Evolutionary conservation across 2,797 vertebrate genomes (phyloP), one percentile per base, ranked within the genome.

Genomic region (Botia almorhae): DNA sequence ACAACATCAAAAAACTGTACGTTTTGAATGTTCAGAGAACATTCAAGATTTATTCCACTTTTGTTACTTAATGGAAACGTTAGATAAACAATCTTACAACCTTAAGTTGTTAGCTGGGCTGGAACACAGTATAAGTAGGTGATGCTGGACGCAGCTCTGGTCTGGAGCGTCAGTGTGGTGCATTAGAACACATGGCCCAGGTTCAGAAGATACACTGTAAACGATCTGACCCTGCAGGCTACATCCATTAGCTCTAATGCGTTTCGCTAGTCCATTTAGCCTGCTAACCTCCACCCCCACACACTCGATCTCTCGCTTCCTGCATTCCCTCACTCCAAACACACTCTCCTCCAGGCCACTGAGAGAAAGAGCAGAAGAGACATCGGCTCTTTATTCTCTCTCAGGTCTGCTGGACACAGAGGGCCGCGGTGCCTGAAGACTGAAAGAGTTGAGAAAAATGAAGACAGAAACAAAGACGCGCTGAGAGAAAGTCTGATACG

Each of bases 161-260:
- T 80, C 48, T 67, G 43, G 78, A 43, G 39, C 39, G 8, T 43
- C 33, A 48, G 46, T 67, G 78, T 46, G 36, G 61, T 74, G 70
- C 78, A 80, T 74, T 74, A 80, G 70, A 8, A 53, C 36, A 58
- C 12, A 48, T 73, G 70, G 3, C 51, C 14, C 55, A 17, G 60
- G 19, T 23, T 50, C 50, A 21, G 50, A 19, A 84, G 68, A 70
- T 74, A 61, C 21, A 1, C 74, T 72, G 60, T 61, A 51, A 67
- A 80, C 65, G 50, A 84, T 61, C 80, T 78, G 26, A 72, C 71
- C 80, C 80, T 68, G 14, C 26, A 26, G 71, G 76, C 80, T 75
- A 71, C 36, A 81, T 84, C 80, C 83, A 84, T 84, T 84, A 84
- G 80, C 48, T 68, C 33, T 84, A 84, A 84, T 82, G 83, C 71